These are phyloP conservation scores for Platalea minor DNA, from an alignment of 2,797 vertebrate species.

Conservation along the genomic window DNA sequence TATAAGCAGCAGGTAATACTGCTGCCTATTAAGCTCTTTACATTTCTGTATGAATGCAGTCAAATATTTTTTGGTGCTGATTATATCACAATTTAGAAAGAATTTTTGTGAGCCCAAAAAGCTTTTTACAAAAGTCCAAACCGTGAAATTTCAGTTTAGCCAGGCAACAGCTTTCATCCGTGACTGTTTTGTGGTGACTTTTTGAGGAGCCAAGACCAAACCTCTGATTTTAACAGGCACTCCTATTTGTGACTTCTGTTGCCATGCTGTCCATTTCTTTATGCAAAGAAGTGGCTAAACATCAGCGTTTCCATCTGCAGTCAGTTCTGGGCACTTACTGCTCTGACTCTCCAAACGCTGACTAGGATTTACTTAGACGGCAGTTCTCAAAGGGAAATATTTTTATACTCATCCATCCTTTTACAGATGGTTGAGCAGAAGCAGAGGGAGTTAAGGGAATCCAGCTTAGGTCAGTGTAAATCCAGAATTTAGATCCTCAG, in stretches of 20 bases:
- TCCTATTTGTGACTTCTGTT: not conserved
- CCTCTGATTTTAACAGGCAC: not conserved
- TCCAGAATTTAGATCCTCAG: slow-evolving; percentile 29
- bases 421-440: slow-evolving; percentile 46
- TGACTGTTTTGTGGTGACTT: not conserved
- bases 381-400: not conserved
- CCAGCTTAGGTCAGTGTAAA: slow-evolving; percentile 16
- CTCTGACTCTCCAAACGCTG: not conserved
- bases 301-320: not conserved
- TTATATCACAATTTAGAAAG: not conserved
- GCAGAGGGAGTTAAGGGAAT: slow-evolving; percentile 1
- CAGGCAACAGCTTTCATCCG: not conserved
- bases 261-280: not conserved
- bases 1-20: not conserved
- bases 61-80: not conserved
- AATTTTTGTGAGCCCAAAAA: not conserved
- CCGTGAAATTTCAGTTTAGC: not conserved
- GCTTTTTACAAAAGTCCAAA: not conserved
- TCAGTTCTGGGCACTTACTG: not conserved
- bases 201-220: not conserved
- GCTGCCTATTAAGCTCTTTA: not conserved
- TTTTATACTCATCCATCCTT: not conserved
- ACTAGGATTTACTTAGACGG: not conserved
- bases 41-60: not conserved
- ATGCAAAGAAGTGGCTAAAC: not conserved